Evolutionary conservation across 2,888 invertebrate species (phyloP).

Genomic region (Andrena marginata): DNA sequence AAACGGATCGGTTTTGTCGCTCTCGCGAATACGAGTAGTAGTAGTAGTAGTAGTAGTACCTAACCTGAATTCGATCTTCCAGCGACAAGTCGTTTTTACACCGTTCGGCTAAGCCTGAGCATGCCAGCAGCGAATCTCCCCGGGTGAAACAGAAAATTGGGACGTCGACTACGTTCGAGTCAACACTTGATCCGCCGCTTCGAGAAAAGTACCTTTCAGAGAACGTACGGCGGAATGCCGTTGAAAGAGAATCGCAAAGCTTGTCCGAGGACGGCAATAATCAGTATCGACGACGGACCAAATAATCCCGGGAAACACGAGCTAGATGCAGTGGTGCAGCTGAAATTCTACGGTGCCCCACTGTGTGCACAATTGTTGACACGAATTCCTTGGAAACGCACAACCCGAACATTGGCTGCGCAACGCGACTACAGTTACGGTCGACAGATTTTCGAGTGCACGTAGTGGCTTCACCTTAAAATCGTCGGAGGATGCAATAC

Average conservation of each 20-base stretch:
- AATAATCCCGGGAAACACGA: not conserved
- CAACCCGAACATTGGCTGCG: not conserved
- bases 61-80: not conserved
- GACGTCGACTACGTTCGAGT: too few species aligned
- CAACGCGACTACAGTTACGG: not conserved
- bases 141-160: too few species aligned
- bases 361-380: conserved; percentile 6
- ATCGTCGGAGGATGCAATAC: not conserved
- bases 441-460: not conserved
- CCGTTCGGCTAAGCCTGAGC: too few species aligned
- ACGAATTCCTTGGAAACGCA: conserved; percentile 1
- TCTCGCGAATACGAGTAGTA: not conserved
- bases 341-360: not conserved
- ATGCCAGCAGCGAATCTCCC: too few species aligned
- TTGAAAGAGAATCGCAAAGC: not conserved
- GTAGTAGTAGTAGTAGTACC: not conserved
- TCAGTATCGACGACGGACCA: conserved; percentile 3
- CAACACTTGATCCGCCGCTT: not conserved
- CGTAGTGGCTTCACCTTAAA: too few species aligned
- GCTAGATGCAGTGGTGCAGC: not conserved
- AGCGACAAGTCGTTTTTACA: not conserved
- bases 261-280: not conserved
- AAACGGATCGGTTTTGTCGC: not conserved
- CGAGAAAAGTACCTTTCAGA: not conserved
- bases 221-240: not conserved